Evolutionary conservation across 2,113 vertebrate genomes (phyloP).

Genomic region (Trochalopteron elliotii): DNA sequence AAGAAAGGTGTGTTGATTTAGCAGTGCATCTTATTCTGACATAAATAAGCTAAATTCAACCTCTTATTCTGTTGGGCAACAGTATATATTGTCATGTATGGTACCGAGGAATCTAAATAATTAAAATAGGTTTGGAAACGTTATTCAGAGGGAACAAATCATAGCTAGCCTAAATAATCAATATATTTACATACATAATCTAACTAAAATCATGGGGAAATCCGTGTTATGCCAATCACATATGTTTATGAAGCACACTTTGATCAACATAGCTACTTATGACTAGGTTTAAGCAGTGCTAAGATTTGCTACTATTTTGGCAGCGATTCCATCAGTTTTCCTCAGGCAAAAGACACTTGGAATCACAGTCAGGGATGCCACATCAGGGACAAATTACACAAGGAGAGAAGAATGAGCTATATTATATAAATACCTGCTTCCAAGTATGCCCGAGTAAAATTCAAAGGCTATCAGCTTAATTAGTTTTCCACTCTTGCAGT

Average conservation of each 20-base stretch:
- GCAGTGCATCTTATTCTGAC: neutral
- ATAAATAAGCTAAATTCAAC: neutral
- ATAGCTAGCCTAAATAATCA: neutral
- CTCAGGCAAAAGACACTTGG: neutral
- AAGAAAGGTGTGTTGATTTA: neutral
- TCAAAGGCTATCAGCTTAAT: neutral
- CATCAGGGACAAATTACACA: neutral
- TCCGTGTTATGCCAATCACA: neutral
- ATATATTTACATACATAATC: neutral
- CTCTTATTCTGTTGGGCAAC: neutral
- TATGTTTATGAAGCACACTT: neutral
- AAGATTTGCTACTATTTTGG: neutral
- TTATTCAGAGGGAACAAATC: neutral
- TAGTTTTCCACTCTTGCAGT: slow-evolving; percentile 19
- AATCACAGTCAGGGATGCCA: neutral
- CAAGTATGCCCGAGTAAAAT: neutral
- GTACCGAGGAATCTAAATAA: neutral
- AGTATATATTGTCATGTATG: neutral
- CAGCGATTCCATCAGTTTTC: neutral
- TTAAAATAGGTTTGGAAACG: neutral
- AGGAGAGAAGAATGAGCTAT: neutral
- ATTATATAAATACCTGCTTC: neutral
- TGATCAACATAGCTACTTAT: neutral
- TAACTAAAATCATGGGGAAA: neutral
- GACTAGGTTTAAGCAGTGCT: neutral